A percentile compares a stretch with the other conserved stretches of the same genome.
Conservation (phyloP, 2,888 invertebrate genomes). For the Thelaira solivaga region DNA sequence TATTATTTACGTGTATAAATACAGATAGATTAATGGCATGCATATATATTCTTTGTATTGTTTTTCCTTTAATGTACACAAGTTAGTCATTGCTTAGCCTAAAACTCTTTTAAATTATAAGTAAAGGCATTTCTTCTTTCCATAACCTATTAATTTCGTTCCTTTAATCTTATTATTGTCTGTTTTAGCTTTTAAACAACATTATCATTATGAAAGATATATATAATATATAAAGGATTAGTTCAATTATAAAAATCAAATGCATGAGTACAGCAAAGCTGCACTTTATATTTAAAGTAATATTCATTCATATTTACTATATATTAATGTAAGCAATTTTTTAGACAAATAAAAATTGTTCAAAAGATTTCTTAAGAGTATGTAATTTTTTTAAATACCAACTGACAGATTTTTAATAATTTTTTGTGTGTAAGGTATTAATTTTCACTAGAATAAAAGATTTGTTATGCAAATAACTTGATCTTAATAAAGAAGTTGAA, state of each 20-base stretch:
- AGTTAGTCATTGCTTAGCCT: conserved; percentile 51
- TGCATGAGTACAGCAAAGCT: conserved; percentile 39
- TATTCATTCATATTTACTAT: too few species aligned
- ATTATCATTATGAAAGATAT: conserved; percentile 15
- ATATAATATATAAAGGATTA: conserved; percentile 48
- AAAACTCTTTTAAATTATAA: not conserved
- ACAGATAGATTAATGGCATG: too few species aligned
- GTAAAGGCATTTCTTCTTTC: conserved; percentile 1
- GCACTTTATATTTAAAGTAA: conserved; percentile 17
- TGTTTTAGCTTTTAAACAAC: conserved; percentile 43
- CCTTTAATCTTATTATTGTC: conserved; percentile 29
- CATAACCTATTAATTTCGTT: conserved; percentile 26
- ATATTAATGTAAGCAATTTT: too few species aligned
- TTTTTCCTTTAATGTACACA: conserved; percentile 39
- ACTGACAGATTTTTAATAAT: too few species aligned
- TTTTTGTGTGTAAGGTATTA: too few species aligned
- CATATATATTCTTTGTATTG: too few species aligned
- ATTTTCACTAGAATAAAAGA: too few species aligned
- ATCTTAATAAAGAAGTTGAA: too few species aligned
- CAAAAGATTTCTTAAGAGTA: too few species aligned
- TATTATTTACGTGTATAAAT: conserved; percentile 9
- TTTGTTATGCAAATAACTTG: too few species aligned
- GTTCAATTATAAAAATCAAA: conserved; percentile 50
- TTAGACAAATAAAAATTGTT: too few species aligned
- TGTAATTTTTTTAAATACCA: too few species aligned